Conservation (phyloP, 2,797 vertebrate genomes). For the Gallirallus australis region DNA sequence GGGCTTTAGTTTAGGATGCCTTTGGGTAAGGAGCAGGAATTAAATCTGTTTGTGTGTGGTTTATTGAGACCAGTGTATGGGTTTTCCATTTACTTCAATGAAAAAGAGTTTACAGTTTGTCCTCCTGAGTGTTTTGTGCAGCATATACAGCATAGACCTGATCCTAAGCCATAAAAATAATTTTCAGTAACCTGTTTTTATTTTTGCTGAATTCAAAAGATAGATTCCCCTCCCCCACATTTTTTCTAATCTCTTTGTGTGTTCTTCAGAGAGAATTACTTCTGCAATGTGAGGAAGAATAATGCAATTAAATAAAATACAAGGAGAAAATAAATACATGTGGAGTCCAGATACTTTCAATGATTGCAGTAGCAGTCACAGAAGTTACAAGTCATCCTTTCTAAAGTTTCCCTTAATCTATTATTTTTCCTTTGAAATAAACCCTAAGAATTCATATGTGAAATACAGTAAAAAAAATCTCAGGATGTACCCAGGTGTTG, state of each 20-base stretch:
- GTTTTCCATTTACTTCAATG: background rate
- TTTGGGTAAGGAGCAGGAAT: background rate
- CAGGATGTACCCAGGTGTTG: background rate
- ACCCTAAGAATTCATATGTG: background rate
- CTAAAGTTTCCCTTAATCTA: background rate
- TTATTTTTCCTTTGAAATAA: background rate
- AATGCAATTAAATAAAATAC: background rate
- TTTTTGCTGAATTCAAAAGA: background rate
- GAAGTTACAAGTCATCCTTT: background rate
- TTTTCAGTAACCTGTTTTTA: background rate
- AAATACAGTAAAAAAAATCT: background rate
- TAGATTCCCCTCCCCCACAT: background rate
- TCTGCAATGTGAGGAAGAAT: background rate
- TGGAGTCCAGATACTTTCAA: background rate
- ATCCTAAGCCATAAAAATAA: background rate
- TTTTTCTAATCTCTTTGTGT: background rate
- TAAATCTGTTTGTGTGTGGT: background rate
- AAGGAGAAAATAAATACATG: background rate
- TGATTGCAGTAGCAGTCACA: background rate
- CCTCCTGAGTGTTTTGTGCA: background rate
- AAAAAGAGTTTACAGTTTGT: background rate
- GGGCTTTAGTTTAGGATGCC: background rate
- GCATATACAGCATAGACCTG: background rate
- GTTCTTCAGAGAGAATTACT: background rate
- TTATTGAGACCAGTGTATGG: background rate